Conservation (phyloP, 1,140 invertebrate genomes). For the Drosophila lowei region DNA sequence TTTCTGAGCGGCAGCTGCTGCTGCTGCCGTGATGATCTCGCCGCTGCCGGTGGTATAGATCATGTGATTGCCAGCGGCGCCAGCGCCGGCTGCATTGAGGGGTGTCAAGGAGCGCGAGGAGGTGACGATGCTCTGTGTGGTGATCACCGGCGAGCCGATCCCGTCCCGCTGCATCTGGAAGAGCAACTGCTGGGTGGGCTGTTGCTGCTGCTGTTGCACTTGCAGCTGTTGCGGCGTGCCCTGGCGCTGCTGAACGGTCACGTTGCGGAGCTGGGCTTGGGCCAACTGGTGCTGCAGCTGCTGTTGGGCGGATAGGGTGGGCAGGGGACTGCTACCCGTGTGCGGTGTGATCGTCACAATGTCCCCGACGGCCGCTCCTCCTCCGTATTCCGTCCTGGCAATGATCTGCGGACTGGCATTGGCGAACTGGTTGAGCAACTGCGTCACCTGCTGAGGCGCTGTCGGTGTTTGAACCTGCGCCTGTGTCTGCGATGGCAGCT, state of each 20-base stretch:
- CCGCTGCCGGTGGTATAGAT: constrained; percentile 77
- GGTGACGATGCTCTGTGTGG: constrained; percentile 19
- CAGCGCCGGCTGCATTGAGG: constrained; percentile 59
- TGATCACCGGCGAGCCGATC: constrained; percentile 42
- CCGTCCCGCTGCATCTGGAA: constrained; percentile 75
- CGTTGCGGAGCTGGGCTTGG: constrained; percentile 75
- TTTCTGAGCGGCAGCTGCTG: constrained; percentile 64
- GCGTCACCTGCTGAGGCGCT: constrained; percentile 55
- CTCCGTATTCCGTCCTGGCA: constrained; percentile 57
- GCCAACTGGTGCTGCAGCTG: constrained; percentile 72
- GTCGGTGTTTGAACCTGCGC: neutral
- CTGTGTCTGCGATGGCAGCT: constrained; percentile 18
- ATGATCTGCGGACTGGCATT: constrained; percentile 56
- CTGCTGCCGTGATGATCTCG: constrained; percentile 57
- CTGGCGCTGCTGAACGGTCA: constrained; percentile 73
- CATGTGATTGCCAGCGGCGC: constrained; percentile 68
- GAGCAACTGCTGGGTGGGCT: constrained; percentile 61
- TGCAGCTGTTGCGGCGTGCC: constrained; percentile 63
- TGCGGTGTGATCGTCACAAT: constrained; percentile 75
- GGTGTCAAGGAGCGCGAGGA: constrained; percentile 67
- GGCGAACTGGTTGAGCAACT: constrained; percentile 65
- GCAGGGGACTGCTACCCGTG: constrained; percentile 59
- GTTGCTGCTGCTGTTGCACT: constrained; percentile 56
- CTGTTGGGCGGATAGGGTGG: constrained; percentile 63
- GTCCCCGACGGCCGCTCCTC: constrained; percentile 67